Evolutionary conservation across 2,797 vertebrate genomes (phyloP), one percentile per base, ranked within the genome.

Genomic region (Halcyon chelicuti): DNA sequence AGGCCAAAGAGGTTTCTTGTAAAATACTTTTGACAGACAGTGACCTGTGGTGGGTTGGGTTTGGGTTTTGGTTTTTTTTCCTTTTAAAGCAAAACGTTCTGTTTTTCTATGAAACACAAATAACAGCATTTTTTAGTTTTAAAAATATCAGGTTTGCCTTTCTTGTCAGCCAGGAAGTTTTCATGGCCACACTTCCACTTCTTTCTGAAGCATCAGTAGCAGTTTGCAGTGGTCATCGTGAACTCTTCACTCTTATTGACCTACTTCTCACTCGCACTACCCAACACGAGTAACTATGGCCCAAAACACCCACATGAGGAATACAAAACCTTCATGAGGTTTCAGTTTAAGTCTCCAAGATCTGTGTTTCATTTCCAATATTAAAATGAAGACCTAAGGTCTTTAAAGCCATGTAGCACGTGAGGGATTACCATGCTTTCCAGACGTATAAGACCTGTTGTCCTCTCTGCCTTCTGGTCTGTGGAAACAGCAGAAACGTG

Each of bases 21-120:
- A 51, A 55, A 79, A 46, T 10, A 10, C 11, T 71, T 71, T 40
- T 61, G 42, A 62, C 18, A 33, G 37, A 61, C 29, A 61, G 40
- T 0, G 3, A 35, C 17, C 22, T 22, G 21, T 11, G 7, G 5
- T 19, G 15, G 9, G 1, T 0, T 0, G 9, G 7, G 25, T 62
- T 49, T 25, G 39, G 19, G 23, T 10, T 21, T 21, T 20, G 5
- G 14, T 46, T 46, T 46, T 47, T 47, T 47, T 11, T 14, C 47
- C 23, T 14, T 37, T 52, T 65, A 5, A 70, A 62, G 23, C 14
- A 61, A 83, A 54, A 77, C 10, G 7, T 9, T 20, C 44, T 26
- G 4, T 4, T 76, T 66, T 52, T 13, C n/a, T 35, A 26, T 57
- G 46, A 72, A 62, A 40, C 16, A 61, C 4, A 57, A 71, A 51